phyloP scores from a whole-genome alignment of 2,113 vertebrate genomes.

The Pseudopipra pipra region DNA sequence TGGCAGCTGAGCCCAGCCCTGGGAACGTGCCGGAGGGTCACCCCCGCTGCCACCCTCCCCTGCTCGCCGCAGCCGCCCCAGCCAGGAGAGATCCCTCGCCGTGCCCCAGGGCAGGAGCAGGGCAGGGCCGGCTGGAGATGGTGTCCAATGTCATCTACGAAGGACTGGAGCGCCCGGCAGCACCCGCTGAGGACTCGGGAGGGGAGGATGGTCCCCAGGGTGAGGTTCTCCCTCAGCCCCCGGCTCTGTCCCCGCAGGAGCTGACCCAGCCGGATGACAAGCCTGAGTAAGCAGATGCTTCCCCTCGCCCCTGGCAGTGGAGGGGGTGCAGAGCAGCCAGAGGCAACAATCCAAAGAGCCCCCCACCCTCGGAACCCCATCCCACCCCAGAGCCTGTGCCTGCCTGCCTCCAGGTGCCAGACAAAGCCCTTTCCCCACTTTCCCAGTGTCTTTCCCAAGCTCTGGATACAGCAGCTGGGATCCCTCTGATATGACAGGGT shows the following conservation, averaged over 20 bases:
- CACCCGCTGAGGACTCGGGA: not conserved
- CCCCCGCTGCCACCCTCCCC: not conserved
- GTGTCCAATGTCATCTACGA: conserved; percentile 90
- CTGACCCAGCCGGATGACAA: conserved; percentile 29
- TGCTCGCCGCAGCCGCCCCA: not conserved
- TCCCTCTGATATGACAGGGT: not conserved
- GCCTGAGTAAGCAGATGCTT: conserved; percentile 45
- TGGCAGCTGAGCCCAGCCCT: not conserved
- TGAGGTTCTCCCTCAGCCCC: conserved; percentile 35
- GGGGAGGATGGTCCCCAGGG: not conserved
- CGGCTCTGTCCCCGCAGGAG: conserved; percentile 19
- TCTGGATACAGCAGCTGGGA: not conserved
- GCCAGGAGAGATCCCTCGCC: conserved; percentile 45
- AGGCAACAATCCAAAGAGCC: not conserved
- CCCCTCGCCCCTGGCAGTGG: accelerated
- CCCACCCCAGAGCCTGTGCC: not conserved
- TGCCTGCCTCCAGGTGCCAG: not conserved
- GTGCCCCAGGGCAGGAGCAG: not conserved
- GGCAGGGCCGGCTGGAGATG: conserved; percentile 79
- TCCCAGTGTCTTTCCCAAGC: not conserved
- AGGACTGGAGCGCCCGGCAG: conserved; percentile 66
- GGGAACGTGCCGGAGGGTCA: not conserved
- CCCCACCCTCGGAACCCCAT: not conserved
- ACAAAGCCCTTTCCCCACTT: not conserved
- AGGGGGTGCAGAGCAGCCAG: not conserved